Base-by-base conservation (phyloP, 1,140 invertebrate genomes). In the Drosophila takahashii region DNA sequence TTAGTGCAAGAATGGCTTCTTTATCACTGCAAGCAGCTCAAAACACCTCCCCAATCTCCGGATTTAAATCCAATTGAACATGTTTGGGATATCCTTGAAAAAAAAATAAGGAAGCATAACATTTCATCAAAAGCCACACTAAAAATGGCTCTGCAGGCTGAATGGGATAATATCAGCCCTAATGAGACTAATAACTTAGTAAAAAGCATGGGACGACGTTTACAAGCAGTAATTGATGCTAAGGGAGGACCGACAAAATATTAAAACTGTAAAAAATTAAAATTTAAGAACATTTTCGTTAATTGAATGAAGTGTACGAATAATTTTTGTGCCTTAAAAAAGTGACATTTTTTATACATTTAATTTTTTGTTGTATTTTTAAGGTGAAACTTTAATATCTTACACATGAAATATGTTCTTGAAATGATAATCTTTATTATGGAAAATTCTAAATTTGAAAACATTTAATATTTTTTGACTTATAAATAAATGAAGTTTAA, bases 81-180 rank as follows among this genome's bases (percentile, higher is more conserved):
- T 50, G n/a, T 50, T 1, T 32, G n/a, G 2, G n/a, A 48, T 27
- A 27, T 48, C 5, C 22, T 27, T 9, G 13, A 48, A n/a, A 48
- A 15, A 48, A 61, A 48, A 48, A 61, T 39, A 15, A 50, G 61
- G 16, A 57, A 65, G 15, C 29, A 65, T 15, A 27, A 10, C 42
- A 44, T 44, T 18, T 22, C 16, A 2, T 44, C 42, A 2, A 22
- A 44, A 15, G 16, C 18, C 4, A 18, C 42, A 16, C 15, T 44
- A 11, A 44, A 44, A 44, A 11, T 1, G 16, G 16, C 15, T 1
- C 7, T 41, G 7, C 5, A 8, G 7, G 6, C 7, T 16, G 42
- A 44, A 11, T 44, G 42, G 42, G 42, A 44, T 44, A 9, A 18
- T 16, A 44, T 22, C 10, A 22, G 42, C 42, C 15, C 42, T 10